Conservation (phyloP, 2,888 invertebrate species). For the Nomada hirtipes region DNA sequence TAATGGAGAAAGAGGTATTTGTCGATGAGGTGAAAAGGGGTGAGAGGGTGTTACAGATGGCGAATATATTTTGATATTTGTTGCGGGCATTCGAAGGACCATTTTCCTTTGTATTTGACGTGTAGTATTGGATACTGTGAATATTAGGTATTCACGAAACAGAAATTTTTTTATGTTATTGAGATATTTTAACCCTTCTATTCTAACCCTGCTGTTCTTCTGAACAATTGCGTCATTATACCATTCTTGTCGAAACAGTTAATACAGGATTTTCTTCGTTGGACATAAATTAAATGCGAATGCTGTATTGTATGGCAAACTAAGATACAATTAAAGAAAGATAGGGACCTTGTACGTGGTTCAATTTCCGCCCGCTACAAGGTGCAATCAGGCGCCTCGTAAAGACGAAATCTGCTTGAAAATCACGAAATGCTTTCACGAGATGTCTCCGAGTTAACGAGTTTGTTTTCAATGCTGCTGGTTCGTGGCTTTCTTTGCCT, state of each 20-base stretch:
- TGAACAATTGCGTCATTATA: too few relatives aligned
- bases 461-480: slow-evolving; percentile 33
- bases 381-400: not conserved
- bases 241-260: too few relatives aligned
- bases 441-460: slow-evolving; percentile 12
- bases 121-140: too few relatives aligned
- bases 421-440: not conserved
- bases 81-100: not conserved
- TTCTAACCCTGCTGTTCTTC: too few relatives aligned
- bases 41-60: not conserved
- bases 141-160: too few relatives aligned
- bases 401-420: slow-evolving; percentile 1
- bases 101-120: not conserved
- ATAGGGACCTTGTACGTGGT: too few relatives aligned
- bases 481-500: not conserved
- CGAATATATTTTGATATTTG: not conserved
- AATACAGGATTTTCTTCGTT: too few relatives aligned
- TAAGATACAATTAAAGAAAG: too few relatives aligned
- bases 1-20: not conserved
- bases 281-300: too few relatives aligned
- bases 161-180: too few relatives aligned
- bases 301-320: too few relatives aligned
- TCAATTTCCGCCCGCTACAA: not conserved
- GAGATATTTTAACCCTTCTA: too few relatives aligned
- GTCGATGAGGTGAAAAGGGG: not conserved